Percentiles rank a stretch among this genome's conserved stretches.
phyloP scores from a whole-genome alignment of 2,797 vertebrate genomes.

The Anabacerthia variegaticeps region DNA sequence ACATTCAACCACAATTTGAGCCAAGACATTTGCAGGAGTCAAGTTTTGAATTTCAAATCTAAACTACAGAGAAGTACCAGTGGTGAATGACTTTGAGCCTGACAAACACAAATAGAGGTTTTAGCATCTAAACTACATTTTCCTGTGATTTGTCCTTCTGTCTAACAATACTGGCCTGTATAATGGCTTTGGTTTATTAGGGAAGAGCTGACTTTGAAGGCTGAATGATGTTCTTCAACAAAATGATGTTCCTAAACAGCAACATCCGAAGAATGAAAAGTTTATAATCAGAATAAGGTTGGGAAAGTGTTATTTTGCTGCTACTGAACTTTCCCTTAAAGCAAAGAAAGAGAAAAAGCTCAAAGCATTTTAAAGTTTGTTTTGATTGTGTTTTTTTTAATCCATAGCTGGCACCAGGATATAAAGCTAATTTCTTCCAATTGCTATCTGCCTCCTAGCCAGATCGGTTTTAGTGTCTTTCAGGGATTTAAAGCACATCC shows the following conservation, averaged over 20 bases:
- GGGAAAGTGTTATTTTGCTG: neutral
- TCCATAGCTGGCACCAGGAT: conserved; percentile 2
- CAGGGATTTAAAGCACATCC: neutral
- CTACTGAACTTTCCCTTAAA: neutral
- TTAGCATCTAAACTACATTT: conserved; percentile 16
- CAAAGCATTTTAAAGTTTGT: neutral
- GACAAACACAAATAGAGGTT: conserved; percentile 1
- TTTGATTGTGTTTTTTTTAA: neutral
- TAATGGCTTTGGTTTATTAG: neutral
- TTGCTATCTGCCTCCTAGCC: conserved; percentile 15
- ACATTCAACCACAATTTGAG: neutral
- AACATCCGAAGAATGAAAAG: neutral
- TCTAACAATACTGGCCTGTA: neutral
- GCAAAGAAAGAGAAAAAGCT: neutral
- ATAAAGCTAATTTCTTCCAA: conserved; percentile 46
- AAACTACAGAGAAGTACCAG: neutral
- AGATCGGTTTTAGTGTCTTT: conserved; percentile 6
- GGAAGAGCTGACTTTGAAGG: neutral
- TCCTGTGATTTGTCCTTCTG: neutral
- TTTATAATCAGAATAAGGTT: neutral
- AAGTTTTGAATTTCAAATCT: conserved; percentile 41
- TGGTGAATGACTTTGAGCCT: neutral
- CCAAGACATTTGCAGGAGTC: conserved; percentile 46
- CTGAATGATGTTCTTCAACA: neutral
- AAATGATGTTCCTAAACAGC: neutral